These are phyloP conservation scores for Pandemis corylana DNA, from an alignment of 2,888 invertebrate genomes.

Conservation along the genomic window DNA sequence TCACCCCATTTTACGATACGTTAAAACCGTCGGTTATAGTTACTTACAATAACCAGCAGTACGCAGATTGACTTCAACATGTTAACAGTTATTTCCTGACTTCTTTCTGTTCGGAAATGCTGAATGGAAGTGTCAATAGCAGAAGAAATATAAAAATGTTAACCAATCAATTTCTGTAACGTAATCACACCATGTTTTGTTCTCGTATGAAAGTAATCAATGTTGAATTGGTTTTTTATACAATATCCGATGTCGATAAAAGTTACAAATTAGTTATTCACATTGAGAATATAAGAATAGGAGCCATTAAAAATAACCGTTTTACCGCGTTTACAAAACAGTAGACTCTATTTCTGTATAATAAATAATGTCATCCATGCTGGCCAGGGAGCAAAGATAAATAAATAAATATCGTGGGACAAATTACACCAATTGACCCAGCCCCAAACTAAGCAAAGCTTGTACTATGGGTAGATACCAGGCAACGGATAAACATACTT, in stretches of 20 bases:
- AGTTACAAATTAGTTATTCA: neutral
- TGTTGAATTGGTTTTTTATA: neutral
- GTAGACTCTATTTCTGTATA: no score
- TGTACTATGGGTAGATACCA: no score
- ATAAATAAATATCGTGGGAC: no score
- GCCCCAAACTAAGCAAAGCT: no score
- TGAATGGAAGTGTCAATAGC: neutral
- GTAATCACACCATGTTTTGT: conserved; percentile 27
- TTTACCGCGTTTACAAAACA: neutral
- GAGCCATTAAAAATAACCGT: neutral
- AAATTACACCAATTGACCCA: no score
- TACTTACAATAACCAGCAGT: conserved; percentile 25
- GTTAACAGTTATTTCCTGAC: neutral
- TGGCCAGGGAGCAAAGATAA: no score
- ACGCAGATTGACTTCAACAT: conserved; percentile 24
- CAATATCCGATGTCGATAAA: conserved; percentile 6
- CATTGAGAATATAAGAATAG: neutral
- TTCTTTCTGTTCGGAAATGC: conserved; percentile 13
- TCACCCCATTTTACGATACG: no score
- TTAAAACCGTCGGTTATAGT: no score
- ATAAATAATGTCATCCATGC: no score
- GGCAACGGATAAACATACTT: no score
- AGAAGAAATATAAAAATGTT: neutral
- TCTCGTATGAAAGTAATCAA: conserved; percentile 13
- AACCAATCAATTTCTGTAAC: neutral